These are phyloP conservation scores for Lasioglossum villosulum DNA, from an alignment of 2,888 invertebrate genomes.

Conservation along the genomic window DNA sequence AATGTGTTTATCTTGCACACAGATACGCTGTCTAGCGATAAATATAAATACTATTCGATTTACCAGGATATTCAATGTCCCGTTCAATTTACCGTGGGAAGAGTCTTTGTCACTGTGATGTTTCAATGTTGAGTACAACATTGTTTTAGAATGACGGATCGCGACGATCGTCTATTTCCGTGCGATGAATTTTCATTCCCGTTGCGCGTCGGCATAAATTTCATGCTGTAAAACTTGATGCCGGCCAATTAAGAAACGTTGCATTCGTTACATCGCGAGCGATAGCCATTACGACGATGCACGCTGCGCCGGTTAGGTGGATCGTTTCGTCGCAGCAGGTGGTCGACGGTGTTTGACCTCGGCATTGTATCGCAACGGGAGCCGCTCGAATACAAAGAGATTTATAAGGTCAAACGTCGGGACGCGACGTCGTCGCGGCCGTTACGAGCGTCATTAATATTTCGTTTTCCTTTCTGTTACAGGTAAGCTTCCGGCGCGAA, in stretches of 20 bases:
- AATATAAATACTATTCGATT: too few species aligned
- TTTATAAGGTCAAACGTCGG: slow-evolving; percentile 65
- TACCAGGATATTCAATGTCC: too few species aligned
- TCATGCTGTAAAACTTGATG: slow-evolving; percentile 32
- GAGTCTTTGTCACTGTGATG: background rate
- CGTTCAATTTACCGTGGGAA: too few species aligned
- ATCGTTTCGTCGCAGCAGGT: slow-evolving; percentile 37
- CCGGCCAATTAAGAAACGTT: slow-evolving; percentile 42
- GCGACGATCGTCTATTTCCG: background rate
- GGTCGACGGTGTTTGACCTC: slow-evolving; percentile 57
- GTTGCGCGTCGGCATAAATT: slow-evolving; percentile 34
- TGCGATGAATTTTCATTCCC: slow-evolving; percentile 23
- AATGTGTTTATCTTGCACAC: too few species aligned
- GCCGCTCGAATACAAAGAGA: slow-evolving; percentile 44
- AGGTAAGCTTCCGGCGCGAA: slow-evolving; percentile 62
- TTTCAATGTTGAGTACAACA: background rate
- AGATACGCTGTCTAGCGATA: too few species aligned
- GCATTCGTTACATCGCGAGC: slow-evolving; percentile 33
- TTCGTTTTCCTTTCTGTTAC: slow-evolving; percentile 65
- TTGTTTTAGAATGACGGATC: background rate
- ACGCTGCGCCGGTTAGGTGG: slow-evolving; percentile 4
- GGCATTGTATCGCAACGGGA: slow-evolving; percentile 37
- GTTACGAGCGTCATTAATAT: slow-evolving; percentile 70
- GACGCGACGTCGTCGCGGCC: slow-evolving; percentile 59
- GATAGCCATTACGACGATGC: slow-evolving; percentile 32